Conservation (phyloP, 2,797 vertebrate species). For the Betta splendens region DNA sequence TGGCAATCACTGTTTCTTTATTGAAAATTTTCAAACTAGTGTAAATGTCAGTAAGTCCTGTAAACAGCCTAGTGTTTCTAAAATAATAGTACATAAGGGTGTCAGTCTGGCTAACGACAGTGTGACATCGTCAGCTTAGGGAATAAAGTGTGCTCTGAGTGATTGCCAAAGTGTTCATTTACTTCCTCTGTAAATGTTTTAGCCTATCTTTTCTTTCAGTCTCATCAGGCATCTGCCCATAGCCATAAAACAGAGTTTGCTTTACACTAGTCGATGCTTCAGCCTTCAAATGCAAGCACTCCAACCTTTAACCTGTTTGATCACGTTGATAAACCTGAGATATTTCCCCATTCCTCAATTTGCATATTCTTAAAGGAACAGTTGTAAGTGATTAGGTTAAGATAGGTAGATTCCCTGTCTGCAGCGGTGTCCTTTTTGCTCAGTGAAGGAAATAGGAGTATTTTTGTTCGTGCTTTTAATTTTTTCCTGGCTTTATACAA, state of each 20-base stretch:
- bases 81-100: not conserved
- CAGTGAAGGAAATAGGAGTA: not conserved
- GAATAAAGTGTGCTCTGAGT: no score
- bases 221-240: conserved; percentile 8
- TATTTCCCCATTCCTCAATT: conserved; percentile 15
- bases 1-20: no score
- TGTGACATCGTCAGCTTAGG: no score
- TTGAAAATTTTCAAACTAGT: no score
- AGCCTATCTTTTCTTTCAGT: not conserved
- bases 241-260: not conserved
- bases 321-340: conserved; percentile 7
- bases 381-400: conserved; percentile 40
- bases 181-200: not conserved
- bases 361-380: not conserved
- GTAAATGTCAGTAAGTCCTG: not conserved
- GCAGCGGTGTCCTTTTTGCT: not conserved
- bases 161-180: no score
- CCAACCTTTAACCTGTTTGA: conserved; percentile 18
- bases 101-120: no score
- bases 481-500: not conserved
- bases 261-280: not conserved
- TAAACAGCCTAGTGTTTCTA: not conserved
- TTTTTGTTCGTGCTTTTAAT: no score
- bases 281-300: conserved; percentile 18
- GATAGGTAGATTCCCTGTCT: not conserved